Conservation (phyloP, 2,888 invertebrate species). For the Pyrochroa serraticornis region DNA sequence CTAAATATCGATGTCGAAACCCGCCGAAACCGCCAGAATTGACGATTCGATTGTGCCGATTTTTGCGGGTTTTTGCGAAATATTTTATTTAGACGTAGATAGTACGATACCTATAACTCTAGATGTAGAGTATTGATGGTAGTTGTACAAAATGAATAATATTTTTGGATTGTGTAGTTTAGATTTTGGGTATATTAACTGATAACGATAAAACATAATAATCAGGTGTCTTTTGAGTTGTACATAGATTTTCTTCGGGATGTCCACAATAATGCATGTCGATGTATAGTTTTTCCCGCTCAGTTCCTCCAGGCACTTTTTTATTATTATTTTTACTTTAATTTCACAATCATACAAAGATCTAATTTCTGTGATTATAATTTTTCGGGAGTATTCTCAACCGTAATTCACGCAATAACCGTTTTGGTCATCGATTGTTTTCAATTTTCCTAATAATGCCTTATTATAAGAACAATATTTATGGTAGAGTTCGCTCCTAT, state of each 20-base stretch:
- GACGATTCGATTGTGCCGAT: slow-evolving; percentile 21
- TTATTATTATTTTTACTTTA: slow-evolving; percentile 1
- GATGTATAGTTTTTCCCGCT: slow-evolving; percentile 30
- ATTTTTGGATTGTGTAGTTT: slow-evolving; percentile 58
- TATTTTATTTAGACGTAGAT: slow-evolving; percentile 40
- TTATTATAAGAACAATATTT: slow-evolving; percentile 48
- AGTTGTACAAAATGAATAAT: slow-evolving; percentile 54
- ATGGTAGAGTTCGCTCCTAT: background rate
- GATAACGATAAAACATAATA: slow-evolving; percentile 43
- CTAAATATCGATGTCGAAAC: slow-evolving; percentile 25
- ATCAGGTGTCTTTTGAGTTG: slow-evolving; percentile 45
- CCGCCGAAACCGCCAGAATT: slow-evolving; percentile 19
- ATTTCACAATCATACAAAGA: slow-evolving; percentile 25
- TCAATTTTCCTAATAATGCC: slow-evolving; percentile 36
- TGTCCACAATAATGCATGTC: slow-evolving; percentile 38
- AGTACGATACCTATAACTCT: slow-evolving; percentile 53
- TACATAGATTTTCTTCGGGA: slow-evolving; percentile 34
- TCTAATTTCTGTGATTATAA: slow-evolving; percentile 44
- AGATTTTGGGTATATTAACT: slow-evolving; percentile 47
- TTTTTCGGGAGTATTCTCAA: slow-evolving; percentile 22
- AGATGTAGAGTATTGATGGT: slow-evolving; percentile 51
- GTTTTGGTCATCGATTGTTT: slow-evolving; percentile 26
- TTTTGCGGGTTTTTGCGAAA: slow-evolving; percentile 30
- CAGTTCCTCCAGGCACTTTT: slow-evolving; percentile 29
- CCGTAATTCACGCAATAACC: slow-evolving; percentile 20